These are phyloP conservation scores for Hippocampus abdominalis DNA, from an alignment of 2,113 vertebrate genomes.

Conservation along the genomic window DNA sequence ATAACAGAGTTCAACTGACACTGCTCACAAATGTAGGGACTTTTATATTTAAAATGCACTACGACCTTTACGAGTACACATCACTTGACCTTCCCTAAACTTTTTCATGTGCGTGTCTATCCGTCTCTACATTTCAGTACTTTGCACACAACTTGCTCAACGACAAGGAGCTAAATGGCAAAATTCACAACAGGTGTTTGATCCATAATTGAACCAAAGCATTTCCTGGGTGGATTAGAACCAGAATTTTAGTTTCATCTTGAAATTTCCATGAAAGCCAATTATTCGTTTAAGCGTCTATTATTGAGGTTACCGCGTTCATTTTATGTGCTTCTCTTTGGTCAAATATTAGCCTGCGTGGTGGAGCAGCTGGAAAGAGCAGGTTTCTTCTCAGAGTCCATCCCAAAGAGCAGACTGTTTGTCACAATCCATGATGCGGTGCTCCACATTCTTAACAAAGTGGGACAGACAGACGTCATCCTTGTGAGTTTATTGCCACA, in stretches of 20 bases:
- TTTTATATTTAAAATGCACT: too few species aligned
- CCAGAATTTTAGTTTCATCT: background rate
- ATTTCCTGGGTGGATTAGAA: too few species aligned
- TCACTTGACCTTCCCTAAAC: background rate
- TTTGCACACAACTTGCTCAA: too few species aligned
- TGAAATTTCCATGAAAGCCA: background rate
- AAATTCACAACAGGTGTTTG: too few species aligned
- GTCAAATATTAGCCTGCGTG: slow-evolving; percentile 67
- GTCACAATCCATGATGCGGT: slow-evolving; percentile 81
- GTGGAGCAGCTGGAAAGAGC: slow-evolving; percentile 80
- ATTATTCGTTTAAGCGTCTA: background rate
- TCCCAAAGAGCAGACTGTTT: slow-evolving; percentile 82
- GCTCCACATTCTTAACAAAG: slow-evolving; percentile 53
- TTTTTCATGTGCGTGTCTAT: background rate
- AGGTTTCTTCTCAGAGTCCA: slow-evolving; percentile 78
- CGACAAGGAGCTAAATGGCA: too few species aligned
- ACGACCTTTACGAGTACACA: too few species aligned
- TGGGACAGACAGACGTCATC: background rate
- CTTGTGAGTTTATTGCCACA: slow-evolving; percentile 40
- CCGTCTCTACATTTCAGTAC: background rate
- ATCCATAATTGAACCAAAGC: too few species aligned
- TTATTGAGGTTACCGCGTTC: background rate
- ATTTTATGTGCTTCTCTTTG: slow-evolving; percentile 1
- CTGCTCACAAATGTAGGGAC: too few species aligned
- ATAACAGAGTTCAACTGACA: too few species aligned